These are phyloP conservation scores for Apis cerana DNA, from an alignment of 1,140 invertebrate genomes.

Conservation along the genomic window DNA sequence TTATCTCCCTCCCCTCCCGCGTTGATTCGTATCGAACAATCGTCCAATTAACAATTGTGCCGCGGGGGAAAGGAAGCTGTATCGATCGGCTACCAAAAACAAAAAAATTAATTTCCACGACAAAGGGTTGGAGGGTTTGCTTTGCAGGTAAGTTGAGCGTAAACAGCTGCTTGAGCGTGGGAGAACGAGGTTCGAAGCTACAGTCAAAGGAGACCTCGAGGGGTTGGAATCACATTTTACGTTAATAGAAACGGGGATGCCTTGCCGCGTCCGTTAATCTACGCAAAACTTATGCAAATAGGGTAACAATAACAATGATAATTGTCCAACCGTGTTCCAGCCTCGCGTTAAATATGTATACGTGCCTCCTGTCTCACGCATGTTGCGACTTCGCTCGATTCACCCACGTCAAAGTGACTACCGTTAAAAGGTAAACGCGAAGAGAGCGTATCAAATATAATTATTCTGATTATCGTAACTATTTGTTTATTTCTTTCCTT, in stretches of 20 bases:
- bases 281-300: constrained; percentile 16
- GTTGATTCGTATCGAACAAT: neutral
- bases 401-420: neutral
- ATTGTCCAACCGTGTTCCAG: constrained; percentile 5
- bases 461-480: too few species aligned
- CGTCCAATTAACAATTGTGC: neutral
- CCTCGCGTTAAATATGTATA: neutral
- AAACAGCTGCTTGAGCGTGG: neutral
- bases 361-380: neutral
- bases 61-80: neutral
- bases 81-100: neutral
- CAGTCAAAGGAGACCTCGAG: neutral
- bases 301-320: constrained; percentile 22
- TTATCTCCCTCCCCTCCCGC: too few species aligned
- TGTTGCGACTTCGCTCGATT: neutral
- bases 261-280: neutral
- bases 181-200: neutral
- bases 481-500: too few species aligned
- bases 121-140: neutral
- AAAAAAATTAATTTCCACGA: constrained; percentile 14
- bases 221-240: constrained; percentile 22
- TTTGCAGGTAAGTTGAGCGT: constrained; percentile 9
- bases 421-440: too few species aligned
- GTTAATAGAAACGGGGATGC: neutral
- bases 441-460: too few species aligned